Conservation (phyloP, 2,888 invertebrate genomes). For the Schizaphis graminum region DNA sequence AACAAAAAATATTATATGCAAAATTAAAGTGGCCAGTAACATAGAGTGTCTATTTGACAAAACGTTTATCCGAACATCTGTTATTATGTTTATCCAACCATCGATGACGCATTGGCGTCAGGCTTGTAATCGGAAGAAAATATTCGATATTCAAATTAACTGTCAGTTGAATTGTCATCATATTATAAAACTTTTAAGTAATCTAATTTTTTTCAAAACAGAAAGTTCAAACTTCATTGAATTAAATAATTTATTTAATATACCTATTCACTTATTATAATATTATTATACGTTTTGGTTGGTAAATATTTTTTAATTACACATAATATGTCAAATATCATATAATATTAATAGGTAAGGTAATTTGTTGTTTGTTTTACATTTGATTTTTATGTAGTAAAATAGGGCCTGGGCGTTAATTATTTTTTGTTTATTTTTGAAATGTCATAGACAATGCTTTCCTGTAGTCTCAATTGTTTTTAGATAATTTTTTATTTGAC, state of each 20-base stretch:
- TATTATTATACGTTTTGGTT: not conserved
- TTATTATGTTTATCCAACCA: not conserved
- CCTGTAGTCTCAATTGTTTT: not conserved
- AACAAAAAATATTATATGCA: not conserved
- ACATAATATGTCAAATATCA: not conserved
- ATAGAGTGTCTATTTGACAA: not conserved
- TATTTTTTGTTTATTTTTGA: not conserved
- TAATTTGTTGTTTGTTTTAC: not conserved
- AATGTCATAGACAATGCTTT: not conserved
- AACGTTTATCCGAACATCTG: not conserved
- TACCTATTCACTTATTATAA: not conserved
- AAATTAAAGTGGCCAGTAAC: slow-evolving; percentile 9
- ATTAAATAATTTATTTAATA: not conserved
- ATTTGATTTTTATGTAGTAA: not conserved
- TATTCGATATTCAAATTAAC: not conserved
- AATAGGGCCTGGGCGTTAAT: not conserved
- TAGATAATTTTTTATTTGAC: not conserved
- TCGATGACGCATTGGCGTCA: not conserved
- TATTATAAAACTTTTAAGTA: not conserved
- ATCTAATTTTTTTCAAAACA: not conserved
- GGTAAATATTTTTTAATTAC: not conserved
- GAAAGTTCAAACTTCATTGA: not conserved
- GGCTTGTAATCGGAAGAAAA: not conserved
- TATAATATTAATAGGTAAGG: not conserved
- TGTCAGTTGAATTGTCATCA: not conserved